These are phyloP conservation scores for Xiphophorus hellerii DNA, from an alignment of 2,113 vertebrate species.

Conservation along the genomic window DNA sequence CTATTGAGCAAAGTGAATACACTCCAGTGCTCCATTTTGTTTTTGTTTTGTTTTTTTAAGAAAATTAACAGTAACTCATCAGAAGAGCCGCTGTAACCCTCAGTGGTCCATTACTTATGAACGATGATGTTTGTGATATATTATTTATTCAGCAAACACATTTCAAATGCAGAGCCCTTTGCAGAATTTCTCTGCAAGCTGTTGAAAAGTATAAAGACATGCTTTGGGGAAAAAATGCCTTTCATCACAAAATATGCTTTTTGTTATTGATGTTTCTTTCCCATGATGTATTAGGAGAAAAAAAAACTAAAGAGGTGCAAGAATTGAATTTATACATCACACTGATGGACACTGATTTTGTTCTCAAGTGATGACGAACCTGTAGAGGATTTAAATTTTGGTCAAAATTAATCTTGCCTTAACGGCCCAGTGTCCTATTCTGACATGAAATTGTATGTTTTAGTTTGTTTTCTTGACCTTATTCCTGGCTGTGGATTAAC, in stretches of 20 bases:
- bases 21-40: slow-evolving; percentile 38
- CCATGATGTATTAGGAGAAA: not conserved
- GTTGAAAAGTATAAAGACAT: slow-evolving; percentile 48
- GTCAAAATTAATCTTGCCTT: not conserved
- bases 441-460: not conserved
- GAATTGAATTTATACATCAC: not conserved
- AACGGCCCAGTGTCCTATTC: not conserved
- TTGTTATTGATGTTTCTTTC: slow-evolving; percentile 5
- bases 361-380: not conserved
- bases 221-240: slow-evolving; percentile 49
- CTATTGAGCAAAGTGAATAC: slow-evolving; percentile 24
- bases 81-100: slow-evolving; percentile 55
- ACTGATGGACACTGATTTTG: not conserved
- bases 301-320: not conserved
- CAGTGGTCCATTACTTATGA: slow-evolving; percentile 56
- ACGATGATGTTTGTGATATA: slow-evolving; percentile 59
- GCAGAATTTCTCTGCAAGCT: slow-evolving; percentile 55
- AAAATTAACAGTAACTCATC: slow-evolving; percentile 38
- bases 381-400: not conserved
- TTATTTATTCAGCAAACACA: slow-evolving; percentile 63
- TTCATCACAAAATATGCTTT: slow-evolving; percentile 28
- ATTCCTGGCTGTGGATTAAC: not conserved
- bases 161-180: slow-evolving; percentile 62
- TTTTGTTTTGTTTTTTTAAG: not conserved
- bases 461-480: not conserved